Evolutionary conservation across 2,888 invertebrate species (phyloP), one percentile per base, ranked within the genome.

Genomic region (Rambutsinella grinnellia): DNA sequence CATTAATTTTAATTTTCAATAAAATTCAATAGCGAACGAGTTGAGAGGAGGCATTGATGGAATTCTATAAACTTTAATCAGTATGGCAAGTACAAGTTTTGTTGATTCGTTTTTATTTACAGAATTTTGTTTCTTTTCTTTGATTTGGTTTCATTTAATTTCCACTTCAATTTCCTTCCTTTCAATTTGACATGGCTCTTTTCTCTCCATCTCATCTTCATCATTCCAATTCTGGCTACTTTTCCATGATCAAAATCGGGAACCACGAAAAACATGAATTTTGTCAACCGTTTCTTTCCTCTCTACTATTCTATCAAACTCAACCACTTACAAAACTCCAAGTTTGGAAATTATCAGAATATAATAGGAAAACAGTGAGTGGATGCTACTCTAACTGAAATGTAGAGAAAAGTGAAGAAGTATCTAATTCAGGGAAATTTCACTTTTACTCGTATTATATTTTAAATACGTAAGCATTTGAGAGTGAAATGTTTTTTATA

Each of bases 101-200:
- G 51, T 28, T 44, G 44, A 26, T 47, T 63, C 51, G 65, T 63
- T 67, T 58, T 61, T 74, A 63, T 61, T 56, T 53, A 67, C 27
- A 74, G 67, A 67, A 74, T 74, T 72, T 74, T 74, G 61, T 61
- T 66, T 60, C 72, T 72, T 67, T 74, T 67, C 72, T 72, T 74
- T 74, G 74, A 74, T 71, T 71, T 67, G 71, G 71, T 70, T 70
- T 77, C 76, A 77, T 77, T 77, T 77, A 77, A 77, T 77, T 77
- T 77, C 76, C 76, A 70, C 76, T 77, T 77, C 76, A 77, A 77
- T 77, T 77, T 77, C 76, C 76, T 77, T 74, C 74, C 74, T 77
- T 77, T 71, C 76, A 77, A 77, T 77, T 76, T 76, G 63, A 70
- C 72, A 66, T 65, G 72, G 53, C 72, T 69, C 76, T 63, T 76